These are phyloP conservation scores for Crioceris asparagi DNA, from an alignment of 2,888 invertebrate genomes.

Conservation along the genomic window DNA sequence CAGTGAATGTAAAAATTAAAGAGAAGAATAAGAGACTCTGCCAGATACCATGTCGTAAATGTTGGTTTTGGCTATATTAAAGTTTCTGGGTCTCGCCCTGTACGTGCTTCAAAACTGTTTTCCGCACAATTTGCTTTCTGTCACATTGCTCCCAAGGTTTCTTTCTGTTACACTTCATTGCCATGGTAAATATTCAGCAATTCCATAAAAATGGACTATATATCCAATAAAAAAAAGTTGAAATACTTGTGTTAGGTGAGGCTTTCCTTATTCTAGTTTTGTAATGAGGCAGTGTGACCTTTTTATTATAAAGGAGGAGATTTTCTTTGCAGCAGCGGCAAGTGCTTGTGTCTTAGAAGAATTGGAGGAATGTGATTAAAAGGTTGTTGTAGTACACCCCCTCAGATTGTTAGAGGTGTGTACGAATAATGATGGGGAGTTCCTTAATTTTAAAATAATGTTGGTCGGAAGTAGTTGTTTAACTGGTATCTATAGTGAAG, in stretches of 20 bases:
- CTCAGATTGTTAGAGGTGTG: too few relatives aligned
- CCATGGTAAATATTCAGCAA: constrained; percentile 36
- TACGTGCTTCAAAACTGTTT: constrained; percentile 21
- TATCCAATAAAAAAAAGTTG: constrained; percentile 28
- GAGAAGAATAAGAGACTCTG: too few relatives aligned
- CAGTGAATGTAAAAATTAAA: too few relatives aligned
- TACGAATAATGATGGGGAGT: too few relatives aligned
- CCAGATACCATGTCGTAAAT: too few relatives aligned
- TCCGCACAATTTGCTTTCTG: constrained; percentile 25
- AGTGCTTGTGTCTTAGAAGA: constrained; percentile 1
- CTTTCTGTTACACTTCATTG: constrained; percentile 36
- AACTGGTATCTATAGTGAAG: too few relatives aligned
- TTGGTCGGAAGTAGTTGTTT: too few relatives aligned
- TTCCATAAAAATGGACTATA: constrained; percentile 27
- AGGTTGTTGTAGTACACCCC: too few relatives aligned
- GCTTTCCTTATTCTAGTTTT: constrained; percentile 34
- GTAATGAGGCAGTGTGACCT: constrained; percentile 31
- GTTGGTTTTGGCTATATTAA: too few relatives aligned
- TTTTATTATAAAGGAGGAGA: constrained; percentile 18
- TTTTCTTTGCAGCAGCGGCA: constrained; percentile 8
- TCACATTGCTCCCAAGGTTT: constrained; percentile 35
- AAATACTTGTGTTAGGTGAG: constrained; percentile 37
- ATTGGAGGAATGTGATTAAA: too few relatives aligned
- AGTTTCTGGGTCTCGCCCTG: too few relatives aligned
- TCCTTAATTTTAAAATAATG: too few relatives aligned